Evolutionary conservation across 2,113 vertebrate genomes (phyloP).

Genomic region (Mormyrus lacerda): DNA sequence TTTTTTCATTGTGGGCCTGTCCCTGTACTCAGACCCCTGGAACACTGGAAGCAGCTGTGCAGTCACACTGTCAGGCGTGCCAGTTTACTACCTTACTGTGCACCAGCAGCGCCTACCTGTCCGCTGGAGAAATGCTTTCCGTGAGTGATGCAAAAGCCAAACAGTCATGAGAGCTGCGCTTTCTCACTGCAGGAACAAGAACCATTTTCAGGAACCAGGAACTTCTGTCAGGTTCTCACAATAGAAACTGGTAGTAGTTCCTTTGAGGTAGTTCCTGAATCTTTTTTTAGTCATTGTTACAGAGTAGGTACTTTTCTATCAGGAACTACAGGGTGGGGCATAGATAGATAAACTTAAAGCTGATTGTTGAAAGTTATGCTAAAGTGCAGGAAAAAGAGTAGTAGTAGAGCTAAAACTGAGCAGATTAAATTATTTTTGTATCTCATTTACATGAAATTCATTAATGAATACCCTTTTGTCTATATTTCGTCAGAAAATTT

Average conservation of each 20-base stretch:
- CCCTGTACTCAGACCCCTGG: constrained; percentile 89
- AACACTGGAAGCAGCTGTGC: constrained; percentile 79
- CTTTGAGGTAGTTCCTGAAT: not conserved
- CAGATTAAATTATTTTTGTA: no score
- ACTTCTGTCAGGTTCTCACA: no score
- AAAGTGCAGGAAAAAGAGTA: no score
- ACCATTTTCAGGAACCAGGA: no score
- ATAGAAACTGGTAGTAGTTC: no score
- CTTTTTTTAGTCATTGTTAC: not conserved
- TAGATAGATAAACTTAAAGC: not conserved
- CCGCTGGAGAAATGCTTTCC: constrained; percentile 39
- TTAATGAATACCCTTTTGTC: no score
- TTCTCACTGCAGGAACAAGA: no score
- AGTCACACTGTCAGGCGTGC: constrained; percentile 82
- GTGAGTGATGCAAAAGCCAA: constrained; percentile 44
- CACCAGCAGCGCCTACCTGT: constrained; percentile 42
- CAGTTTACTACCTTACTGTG: constrained; percentile 74
- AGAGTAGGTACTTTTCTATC: no score
- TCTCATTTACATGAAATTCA: no score
- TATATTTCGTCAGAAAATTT: no score
- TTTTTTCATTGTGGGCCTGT: constrained; percentile 78
- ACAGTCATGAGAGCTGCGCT: not conserved
- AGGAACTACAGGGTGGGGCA: not conserved
- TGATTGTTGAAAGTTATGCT: no score
- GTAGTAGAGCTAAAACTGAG: no score